These are phyloP conservation scores for Macropus fuliginosus DNA, from an alignment of 2,797 vertebrate species.

Conservation along the genomic window DNA sequence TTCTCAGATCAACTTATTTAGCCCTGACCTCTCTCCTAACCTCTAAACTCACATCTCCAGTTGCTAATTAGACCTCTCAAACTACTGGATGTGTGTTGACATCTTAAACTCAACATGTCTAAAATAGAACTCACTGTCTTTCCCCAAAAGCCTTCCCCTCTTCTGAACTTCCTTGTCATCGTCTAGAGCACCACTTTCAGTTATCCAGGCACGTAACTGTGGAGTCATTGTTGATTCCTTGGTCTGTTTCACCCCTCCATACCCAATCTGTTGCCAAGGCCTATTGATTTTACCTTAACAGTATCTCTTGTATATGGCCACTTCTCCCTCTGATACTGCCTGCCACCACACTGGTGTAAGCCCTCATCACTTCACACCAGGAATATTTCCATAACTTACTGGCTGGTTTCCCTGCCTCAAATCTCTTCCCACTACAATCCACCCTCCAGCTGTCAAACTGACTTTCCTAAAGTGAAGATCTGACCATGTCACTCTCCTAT, in stretches of 20 bases:
- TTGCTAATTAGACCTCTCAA: not conserved
- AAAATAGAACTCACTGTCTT: not conserved
- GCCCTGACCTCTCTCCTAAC: not conserved
- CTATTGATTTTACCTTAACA: not conserved
- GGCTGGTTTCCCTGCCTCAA: not conserved
- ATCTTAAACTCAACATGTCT: not conserved
- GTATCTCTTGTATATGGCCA: not conserved
- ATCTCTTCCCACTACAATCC: not conserved
- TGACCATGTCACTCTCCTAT: not conserved
- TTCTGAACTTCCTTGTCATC: not conserved
- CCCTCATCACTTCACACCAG: not conserved
- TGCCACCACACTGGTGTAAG: not conserved
- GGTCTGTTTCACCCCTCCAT: not conserved
- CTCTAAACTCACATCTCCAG: not conserved
- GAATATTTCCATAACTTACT: not conserved
- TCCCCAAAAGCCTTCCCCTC: not conserved
- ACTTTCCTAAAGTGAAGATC: not conserved
- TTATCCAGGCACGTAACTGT: not conserved
- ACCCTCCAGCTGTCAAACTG: not conserved
- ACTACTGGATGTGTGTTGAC: not conserved
- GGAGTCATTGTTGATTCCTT: not conserved
- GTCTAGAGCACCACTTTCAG: not conserved
- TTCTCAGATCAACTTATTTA: constrained; percentile 12
- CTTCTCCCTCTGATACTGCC: not conserved
- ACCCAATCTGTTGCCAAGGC: not conserved